phyloP scores from a whole-genome alignment of 2,888 invertebrate genomes.

The Lycaena phlaeas region DNA sequence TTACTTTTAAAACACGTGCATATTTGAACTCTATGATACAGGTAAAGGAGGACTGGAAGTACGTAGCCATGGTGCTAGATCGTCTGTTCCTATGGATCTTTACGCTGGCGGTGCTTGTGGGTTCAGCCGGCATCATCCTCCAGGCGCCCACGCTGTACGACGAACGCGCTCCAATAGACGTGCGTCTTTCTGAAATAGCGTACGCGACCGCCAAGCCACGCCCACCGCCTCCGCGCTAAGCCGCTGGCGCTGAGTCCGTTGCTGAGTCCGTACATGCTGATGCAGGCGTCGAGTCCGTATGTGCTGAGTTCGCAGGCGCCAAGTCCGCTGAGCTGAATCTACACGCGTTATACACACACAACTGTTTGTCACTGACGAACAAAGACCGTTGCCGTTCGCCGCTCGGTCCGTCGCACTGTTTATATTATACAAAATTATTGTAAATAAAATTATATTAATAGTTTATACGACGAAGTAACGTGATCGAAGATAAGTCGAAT shows the following conservation, averaged over 20 bases:
- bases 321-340: no score
- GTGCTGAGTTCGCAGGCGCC: no score
- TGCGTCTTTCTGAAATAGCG: constrained; percentile 90
- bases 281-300: no score
- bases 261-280: constrained; percentile 14
- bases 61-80: constrained; percentile 98
- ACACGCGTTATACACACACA: neutral
- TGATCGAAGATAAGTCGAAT: constrained; percentile 59
- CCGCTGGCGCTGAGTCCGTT: constrained; percentile 35
- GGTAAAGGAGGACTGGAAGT: constrained; percentile 99
- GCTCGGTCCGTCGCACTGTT: constrained; percentile 22
- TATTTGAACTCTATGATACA: no score
- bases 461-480: constrained; percentile 59
- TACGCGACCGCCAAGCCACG: constrained; percentile 90
- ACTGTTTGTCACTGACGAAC: neutral
- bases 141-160: constrained; percentile 96
- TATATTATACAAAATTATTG: constrained; percentile 35
- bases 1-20: no score
- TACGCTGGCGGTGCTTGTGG: constrained; percentile 94
- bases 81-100: constrained; percentile 98
- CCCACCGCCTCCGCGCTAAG: constrained; percentile 44
- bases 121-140: constrained; percentile 93
- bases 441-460: constrained; percentile 38
- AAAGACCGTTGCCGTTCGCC: constrained; percentile 9
- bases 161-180: constrained; percentile 89